Percentiles rank a stretch among this genome's conserved stretches.
Evolutionary conservation across 2,888 invertebrate genomes (phyloP).

Genomic region (Loripinus fragilis): DNA sequence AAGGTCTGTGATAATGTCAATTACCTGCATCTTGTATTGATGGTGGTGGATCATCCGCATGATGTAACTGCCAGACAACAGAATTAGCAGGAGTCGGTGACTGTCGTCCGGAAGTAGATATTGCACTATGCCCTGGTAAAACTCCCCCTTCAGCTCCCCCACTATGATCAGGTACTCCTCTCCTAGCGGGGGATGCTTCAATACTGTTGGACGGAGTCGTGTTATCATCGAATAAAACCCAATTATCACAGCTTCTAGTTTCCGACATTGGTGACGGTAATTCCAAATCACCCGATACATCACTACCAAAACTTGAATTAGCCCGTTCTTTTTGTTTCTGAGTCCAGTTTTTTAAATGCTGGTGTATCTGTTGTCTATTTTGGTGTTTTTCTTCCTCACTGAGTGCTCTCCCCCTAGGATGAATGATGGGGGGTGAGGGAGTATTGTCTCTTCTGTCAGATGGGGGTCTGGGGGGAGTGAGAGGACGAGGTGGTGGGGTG

Average conservation of each 20-base stretch:
- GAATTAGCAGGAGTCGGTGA: slow-evolving; percentile 50
- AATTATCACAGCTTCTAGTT: slow-evolving; percentile 54
- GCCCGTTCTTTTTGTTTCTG: slow-evolving; percentile 72
- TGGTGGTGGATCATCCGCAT: slow-evolving; percentile 48
- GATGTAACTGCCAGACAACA: slow-evolving; percentile 67
- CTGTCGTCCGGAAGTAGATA: slow-evolving; percentile 29
- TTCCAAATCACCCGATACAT: slow-evolving; percentile 37
- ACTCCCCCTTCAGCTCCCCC: slow-evolving; percentile 42
- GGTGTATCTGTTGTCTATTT: slow-evolving; percentile 77
- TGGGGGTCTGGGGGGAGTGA: slow-evolving; percentile 48
- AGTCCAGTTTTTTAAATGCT: slow-evolving; percentile 79
- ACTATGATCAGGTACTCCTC: slow-evolving; percentile 18
- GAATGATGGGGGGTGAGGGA: slow-evolving; percentile 68
- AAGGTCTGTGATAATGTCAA: background rate
- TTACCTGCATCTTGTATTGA: slow-evolving; percentile 48
- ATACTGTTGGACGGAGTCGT: slow-evolving; percentile 22
- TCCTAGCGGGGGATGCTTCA: slow-evolving; percentile 13
- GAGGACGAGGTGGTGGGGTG: slow-evolving; percentile 37
- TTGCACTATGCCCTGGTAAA: slow-evolving; percentile 54
- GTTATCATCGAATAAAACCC: slow-evolving; percentile 56
- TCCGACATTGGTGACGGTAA: slow-evolving; percentile 55
- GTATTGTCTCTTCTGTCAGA: slow-evolving; percentile 47
- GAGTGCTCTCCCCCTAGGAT: slow-evolving; percentile 69
- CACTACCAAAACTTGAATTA: slow-evolving; percentile 63
- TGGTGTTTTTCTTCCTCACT: slow-evolving; percentile 77